These are phyloP conservation scores for Vanessa cardui DNA, from an alignment of 2,888 invertebrate genomes.

Conservation along the genomic window DNA sequence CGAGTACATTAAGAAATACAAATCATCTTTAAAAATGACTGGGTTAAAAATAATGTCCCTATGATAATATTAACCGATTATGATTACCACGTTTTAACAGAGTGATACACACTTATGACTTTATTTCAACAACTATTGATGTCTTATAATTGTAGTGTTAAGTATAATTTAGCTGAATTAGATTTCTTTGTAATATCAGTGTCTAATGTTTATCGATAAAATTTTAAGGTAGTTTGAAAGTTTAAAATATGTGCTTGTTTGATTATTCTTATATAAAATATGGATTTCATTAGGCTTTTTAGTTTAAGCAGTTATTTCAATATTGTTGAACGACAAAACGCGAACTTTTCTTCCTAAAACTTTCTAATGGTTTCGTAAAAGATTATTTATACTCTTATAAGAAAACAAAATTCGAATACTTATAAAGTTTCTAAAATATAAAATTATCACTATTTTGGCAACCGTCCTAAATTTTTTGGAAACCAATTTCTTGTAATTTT, in stretches of 20 bases:
- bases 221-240: conserved; percentile 2
- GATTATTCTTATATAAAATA: not conserved
- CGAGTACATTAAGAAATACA: conserved; percentile 71
- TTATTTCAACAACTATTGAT: conserved; percentile 7
- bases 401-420: no score
- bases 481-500: conserved; percentile 30
- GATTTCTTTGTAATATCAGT: conserved; percentile 5
- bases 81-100: conserved; percentile 10
- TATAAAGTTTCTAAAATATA: no score
- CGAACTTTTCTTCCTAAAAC: not conserved
- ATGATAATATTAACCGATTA: conserved; percentile 5
- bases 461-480: conserved; percentile 51
- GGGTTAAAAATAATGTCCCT: conserved; percentile 1
- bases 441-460: conserved; percentile 35
- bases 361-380: not conserved
- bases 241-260: conserved; percentile 1
- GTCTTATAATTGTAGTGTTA: conserved; percentile 1
- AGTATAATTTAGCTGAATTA: conserved; percentile 10
- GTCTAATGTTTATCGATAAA: conserved; percentile 10
- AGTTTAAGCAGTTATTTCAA: not conserved
- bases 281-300: not conserved
- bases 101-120: conserved; percentile 17
- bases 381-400: no score
- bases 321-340: not conserved
- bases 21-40: not conserved